Evolutionary conservation across 2,113 vertebrate species (phyloP), one percentile per base, ranked within the genome.

Genomic region (Isichthys henryi): DNA sequence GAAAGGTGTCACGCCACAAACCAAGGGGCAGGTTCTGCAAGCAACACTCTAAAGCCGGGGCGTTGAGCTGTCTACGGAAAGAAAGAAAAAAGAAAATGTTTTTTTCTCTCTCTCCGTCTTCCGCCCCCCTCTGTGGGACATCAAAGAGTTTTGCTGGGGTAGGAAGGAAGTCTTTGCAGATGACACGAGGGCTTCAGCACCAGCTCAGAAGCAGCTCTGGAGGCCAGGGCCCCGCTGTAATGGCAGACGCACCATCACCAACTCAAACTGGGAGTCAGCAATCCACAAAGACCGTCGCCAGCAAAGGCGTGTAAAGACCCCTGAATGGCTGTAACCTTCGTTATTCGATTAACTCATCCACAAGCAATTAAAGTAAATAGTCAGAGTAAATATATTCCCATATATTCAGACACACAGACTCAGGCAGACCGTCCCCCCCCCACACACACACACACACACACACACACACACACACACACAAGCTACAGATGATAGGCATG

Each of bases 81-180:
- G 43, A 23, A 84, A 35, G 15, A 13, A 48, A 56, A 56, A 56
- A 2, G 21, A 56, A 21, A 53, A 21, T 3, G 31, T 45, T 58
- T 88, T n/a, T 21, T 3, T 1, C 23, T 66, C 77, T 89, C 84
- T 82, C 52, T 86, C 87, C 35, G 50, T 86, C 90, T 84, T 91
- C 39, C 88, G 62, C 88, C 84, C 62, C 62, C 6, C 56, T 23
- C 8, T 49, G 50, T 43, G 58, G 27, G 46, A 74, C 56, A 27
- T 52, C 86, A 62, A 88, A 88, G 91, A 52, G 90, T 92, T 90
- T 83, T 90, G 92, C 92, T 92, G 91, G 92, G 89, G 91, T 93
- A 94, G 93, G 95, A 95, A 95, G 95, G 95, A 96, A 93, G 92
- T 90, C 56, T 90, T 77, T 89, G 88, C 90, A 92, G 90, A 88